Base-by-base conservation (phyloP, 1,140 invertebrate species). In the Monochamus saltuarius region DNA sequence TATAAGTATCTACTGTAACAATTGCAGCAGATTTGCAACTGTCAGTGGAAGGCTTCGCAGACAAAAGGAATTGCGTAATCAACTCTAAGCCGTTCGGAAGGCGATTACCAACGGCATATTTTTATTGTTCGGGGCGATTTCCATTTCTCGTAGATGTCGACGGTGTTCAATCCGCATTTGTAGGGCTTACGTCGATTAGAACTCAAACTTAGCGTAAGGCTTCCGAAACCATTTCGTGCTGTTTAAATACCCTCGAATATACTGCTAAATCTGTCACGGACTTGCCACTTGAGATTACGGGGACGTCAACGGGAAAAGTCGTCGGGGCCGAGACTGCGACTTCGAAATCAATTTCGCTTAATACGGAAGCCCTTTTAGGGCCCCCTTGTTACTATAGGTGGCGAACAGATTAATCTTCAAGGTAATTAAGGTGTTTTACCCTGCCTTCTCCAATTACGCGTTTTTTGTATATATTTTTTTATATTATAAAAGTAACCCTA, bases 151-250 rank as follows among this genome's bases (percentile, higher is more conserved):
- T 42, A 53, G 54, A 35, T 53, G 38, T 39, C 34, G 50, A 52
- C 60, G 46, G 43, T 57, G 63, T 39, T 61, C 54, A 57, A 61
- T 60, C 62, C 57, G 60, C 57, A 38, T 53, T 66, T 68, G 43
- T 47, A 50, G 19, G 60, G 66, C 60, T 68, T 68, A 57, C 55
- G 51, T 60, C 66, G 64, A 68, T 68, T 66, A 68, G 49, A 62
- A 36, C 29, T 38, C 37, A 68, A 61, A 65, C 57, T 58, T 22
- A 35, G 11, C 37, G 57, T 62, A 67, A 56, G 68, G 60, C 56
- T 69, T 69, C 68, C 11, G 62, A 69, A 69, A 64, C 62, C 67
- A 46, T 61, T 62, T 56, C 51, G 50, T 52, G 34, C 50, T n/a
- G 29, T 52, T 36, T 36, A n/a, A 52, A 37, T 36, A 7, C 16